Evolutionary conservation across 2,888 invertebrate species (phyloP).

Genomic region (Automeris io): DNA sequence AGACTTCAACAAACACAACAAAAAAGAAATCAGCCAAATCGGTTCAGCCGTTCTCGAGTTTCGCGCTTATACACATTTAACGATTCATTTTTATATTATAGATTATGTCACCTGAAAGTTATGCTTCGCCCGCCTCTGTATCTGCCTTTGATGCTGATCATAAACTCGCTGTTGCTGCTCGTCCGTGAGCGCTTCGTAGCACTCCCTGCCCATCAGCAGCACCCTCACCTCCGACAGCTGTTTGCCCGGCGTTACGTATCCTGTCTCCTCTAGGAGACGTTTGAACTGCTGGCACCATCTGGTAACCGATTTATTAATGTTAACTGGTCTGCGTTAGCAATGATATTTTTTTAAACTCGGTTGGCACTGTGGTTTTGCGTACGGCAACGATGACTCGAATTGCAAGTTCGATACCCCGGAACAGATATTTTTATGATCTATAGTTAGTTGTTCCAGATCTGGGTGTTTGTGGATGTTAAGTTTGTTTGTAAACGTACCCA

Average conservation of each 20-base stretch:
- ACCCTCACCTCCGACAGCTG: slow-evolving; percentile 92
- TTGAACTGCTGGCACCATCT: slow-evolving; percentile 97
- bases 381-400: too few species aligned
- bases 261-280: slow-evolving; percentile 93
- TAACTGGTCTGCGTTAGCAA: neutral
- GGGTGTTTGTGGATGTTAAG: too few species aligned
- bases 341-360: neutral
- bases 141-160: slow-evolving; percentile 93
- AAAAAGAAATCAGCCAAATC: too few species aligned
- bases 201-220: slow-evolving; percentile 94
- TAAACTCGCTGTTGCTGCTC: slow-evolving; percentile 95
- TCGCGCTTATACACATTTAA: too few species aligned
- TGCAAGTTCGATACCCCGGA: too few species aligned
- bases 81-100: too few species aligned
- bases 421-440: too few species aligned
- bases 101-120: slow-evolving; percentile 95
- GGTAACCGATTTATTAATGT: slow-evolving; percentile 11
- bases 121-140: slow-evolving; percentile 91
- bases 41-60: too few species aligned
- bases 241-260: slow-evolving; percentile 97
- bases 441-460: too few species aligned
- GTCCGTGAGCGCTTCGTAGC: slow-evolving; percentile 93
- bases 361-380: too few species aligned
- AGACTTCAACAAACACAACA: too few species aligned
- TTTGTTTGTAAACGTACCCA: too few species aligned